Conservation (phyloP, 2,888 invertebrate species). For the Patella caerulea region DNA sequence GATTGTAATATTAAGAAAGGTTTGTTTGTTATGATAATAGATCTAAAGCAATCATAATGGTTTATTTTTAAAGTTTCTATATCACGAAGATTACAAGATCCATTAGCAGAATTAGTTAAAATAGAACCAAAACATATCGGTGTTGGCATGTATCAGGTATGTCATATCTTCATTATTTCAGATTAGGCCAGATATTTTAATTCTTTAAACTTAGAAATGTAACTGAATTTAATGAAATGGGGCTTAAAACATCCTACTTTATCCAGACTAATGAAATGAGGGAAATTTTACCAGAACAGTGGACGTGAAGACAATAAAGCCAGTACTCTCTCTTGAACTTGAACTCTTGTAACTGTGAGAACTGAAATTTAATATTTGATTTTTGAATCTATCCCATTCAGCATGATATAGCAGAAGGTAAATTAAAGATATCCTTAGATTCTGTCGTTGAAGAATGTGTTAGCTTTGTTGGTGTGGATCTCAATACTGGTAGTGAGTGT, state of each 20-base stretch:
- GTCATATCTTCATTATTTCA: no score
- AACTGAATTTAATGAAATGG: not conserved
- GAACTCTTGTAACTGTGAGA: no score
- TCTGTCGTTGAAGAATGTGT: slow-evolving; percentile 91
- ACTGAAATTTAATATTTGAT: no score
- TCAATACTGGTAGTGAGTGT: slow-evolving; percentile 88
- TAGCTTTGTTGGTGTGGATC: slow-evolving; percentile 92
- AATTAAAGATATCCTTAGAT: slow-evolving; percentile 80
- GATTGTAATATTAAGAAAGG: no score
- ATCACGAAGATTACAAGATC: slow-evolving; percentile 90
- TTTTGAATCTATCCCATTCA: slow-evolving; percentile 72
- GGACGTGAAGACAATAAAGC: no score
- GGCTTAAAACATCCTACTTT: not conserved
- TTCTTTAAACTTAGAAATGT: no score
- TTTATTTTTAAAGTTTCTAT: slow-evolving; percentile 74
- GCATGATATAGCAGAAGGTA: slow-evolving; percentile 88
- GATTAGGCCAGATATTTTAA: no score
- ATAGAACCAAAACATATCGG: slow-evolving; percentile 93
- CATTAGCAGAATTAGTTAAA: slow-evolving; percentile 91
- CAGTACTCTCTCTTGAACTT: no score
- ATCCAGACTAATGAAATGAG: no score
- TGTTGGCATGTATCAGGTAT: slow-evolving; percentile 87
- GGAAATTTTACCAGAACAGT: no score
- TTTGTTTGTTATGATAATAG: no score
- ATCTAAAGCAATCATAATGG: no score